Evolutionary conservation across 1,140 invertebrate genomes (phyloP), one percentile per base, ranked within the genome.

Genomic region (Hyles vespertilio): DNA sequence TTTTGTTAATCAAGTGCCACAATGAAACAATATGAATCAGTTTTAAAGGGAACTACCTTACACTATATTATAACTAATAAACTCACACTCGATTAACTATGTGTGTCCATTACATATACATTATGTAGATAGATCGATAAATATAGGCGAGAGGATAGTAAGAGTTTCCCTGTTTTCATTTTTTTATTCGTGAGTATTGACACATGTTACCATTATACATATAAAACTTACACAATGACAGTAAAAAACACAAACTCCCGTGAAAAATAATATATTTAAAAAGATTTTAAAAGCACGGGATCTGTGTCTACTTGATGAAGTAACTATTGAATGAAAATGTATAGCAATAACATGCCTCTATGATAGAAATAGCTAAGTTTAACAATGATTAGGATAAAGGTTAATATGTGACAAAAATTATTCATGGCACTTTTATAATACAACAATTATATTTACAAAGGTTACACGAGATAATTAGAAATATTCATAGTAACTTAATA

Each of bases 111-210:
- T 40, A 40, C 36, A 48, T 48, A 48, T 48, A 12, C 9, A 12
- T 8, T 48, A 48, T 48, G 47, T 59, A 65, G 48, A 65, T 56
- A 71, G 59, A 64, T 66, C 59, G 45, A 67, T 60, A 67, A 68
- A 64, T 61, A 63, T 58, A 61, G 58, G 62, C 53, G 34, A 69
- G 65, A 63, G 8, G 53, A 70, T 59, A 66, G 50, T 67, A 68
- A 69, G 59, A 72, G 59, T 51, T 67, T 75, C 73, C 73, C 73
- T 75, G 73, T 76, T 76, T 76, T 59, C 50, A 61, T 63, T 58
- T 66, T 58, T 66, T 59, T 59, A 52, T 61, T 56, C 44, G 46
- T 47, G 12, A 12, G 46, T n/a, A 47, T 47, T 12, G 10, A 40
- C 36, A 47, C 12, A 10, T n/a, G 46, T 47, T 12, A n/a, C 10